Percentiles rank a stretch among this genome's conserved stretches.
These are phyloP conservation scores for Eupithecia abbreviata DNA, from an alignment of 2,888 invertebrate genomes.

Conservation along the genomic window DNA sequence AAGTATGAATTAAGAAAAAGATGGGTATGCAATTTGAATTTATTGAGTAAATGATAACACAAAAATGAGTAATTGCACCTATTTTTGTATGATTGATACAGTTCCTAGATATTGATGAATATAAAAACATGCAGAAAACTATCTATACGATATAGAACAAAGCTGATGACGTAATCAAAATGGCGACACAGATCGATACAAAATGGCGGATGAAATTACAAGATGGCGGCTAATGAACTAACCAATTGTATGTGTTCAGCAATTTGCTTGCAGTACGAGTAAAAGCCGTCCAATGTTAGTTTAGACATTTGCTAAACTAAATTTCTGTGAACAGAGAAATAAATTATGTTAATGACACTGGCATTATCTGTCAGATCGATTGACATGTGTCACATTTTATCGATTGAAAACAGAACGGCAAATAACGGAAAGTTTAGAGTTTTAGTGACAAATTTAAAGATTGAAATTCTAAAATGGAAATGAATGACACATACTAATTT, in stretches of 20 bases:
- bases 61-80: background rate
- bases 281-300: conserved; percentile 82
- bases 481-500: conserved; percentile 31
- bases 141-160: conserved; percentile 9
- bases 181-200: conserved; percentile 27
- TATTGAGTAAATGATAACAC: background rate
- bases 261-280: conserved; percentile 84
- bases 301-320: conserved; percentile 77
- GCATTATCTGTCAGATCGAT: conserved; percentile 22
- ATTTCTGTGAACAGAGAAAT: conserved; percentile 77
- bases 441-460: conserved; percentile 9
- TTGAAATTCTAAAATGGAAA: conserved; percentile 19
- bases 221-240: conserved; percentile 71
- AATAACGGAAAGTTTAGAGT: conserved; percentile 8
- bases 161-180: conserved; percentile 44
- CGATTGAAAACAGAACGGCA: background rate
- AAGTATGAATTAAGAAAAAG: background rate
- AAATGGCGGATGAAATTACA: conserved; percentile 45
- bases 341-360: conserved; percentile 58
- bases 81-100: background rate
- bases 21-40: background rate
- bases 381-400: conserved; percentile 4
- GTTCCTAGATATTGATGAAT: background rate
- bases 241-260: conserved; percentile 83
- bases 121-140: background rate